A percentile compares a stretch with the other conserved stretches of the same genome.
Evolutionary conservation across 2,113 vertebrate genomes (phyloP).

Genomic region (Paradoxurus hermaphroditus): DNA sequence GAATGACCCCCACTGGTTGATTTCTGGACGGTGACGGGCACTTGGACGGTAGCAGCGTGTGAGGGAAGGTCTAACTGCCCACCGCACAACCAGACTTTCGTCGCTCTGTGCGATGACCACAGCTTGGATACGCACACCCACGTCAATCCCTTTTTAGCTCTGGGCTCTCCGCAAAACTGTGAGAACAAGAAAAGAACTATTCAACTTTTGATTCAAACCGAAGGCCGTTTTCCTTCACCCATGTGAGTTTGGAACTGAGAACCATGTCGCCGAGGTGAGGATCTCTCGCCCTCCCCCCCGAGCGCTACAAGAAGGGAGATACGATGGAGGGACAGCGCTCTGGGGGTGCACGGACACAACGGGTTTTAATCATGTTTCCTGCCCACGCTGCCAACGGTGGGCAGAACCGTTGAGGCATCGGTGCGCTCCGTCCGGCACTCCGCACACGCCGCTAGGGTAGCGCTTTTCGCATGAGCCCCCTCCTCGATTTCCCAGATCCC

Average conservation of each 20-base stretch:
- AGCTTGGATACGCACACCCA: neutral
- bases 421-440: too few species aligned
- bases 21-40: neutral
- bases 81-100: neutral
- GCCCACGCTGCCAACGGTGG: neutral
- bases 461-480: too few species aligned
- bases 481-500: too few species aligned
- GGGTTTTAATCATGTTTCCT: neutral
- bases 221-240: neutral
- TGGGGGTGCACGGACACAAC: accelerated
- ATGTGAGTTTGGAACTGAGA: neutral
- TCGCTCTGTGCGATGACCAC: accelerated
- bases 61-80: neutral
- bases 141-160: accelerated
- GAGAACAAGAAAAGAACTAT: neutral
- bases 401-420: accelerated
- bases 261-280: accelerated
- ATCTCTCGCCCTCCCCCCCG: accelerated
- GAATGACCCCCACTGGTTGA: neutral
- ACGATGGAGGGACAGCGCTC: neutral
- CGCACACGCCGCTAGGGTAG: accelerated
- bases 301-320: accelerated
- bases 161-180: too few species aligned
- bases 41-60: neutral
- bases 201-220: neutral